phyloP scores from a whole-genome alignment of 1,140 invertebrate species.

The Drosophila parabipectinata region DNA sequence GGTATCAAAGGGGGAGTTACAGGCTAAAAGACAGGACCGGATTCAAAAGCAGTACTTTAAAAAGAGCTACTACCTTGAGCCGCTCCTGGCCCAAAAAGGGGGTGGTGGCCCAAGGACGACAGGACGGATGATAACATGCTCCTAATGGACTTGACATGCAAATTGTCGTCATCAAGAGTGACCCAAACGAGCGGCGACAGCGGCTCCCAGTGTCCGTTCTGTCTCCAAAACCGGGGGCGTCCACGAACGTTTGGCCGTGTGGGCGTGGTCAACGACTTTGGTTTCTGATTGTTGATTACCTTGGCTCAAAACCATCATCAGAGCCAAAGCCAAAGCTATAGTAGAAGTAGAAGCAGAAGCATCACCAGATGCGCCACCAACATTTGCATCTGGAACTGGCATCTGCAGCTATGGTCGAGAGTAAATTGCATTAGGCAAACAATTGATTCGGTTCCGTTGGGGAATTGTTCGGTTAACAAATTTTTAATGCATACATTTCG shows the following conservation, averaged over 20 bases:
- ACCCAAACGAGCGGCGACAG: constrained; percentile 53
- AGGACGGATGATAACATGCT: constrained; percentile 60
- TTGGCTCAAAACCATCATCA: constrained; percentile 22
- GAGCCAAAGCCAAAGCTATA: too few species aligned
- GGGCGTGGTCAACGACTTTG: constrained; percentile 43
- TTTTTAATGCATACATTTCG: constrained; percentile 66
- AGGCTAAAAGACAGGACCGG: not conserved
- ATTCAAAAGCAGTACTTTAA: not conserved
- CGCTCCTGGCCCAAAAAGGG: not conserved
- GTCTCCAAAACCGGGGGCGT: constrained; percentile 5
- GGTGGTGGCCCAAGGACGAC: not conserved
- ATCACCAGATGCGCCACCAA: not conserved
- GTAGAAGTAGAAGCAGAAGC: too few species aligned
- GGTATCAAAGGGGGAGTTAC: constrained; percentile 1
- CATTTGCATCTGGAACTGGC: not conserved
- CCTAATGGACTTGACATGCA: constrained; percentile 75
- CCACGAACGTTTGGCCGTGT: constrained; percentile 6
- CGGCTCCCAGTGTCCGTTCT: constrained; percentile 11
- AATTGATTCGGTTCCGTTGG: constrained; percentile 48
- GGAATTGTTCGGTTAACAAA: constrained; percentile 39
- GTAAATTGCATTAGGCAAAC: constrained; percentile 72
- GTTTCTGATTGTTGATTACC: constrained; percentile 69
- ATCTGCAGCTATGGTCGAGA: constrained; percentile 19
- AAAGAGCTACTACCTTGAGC: too few species aligned
- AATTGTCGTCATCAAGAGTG: constrained; percentile 70